Percentiles rank a stretch among this genome's conserved stretches.
Evolutionary conservation across 23 tunicate genomes (phyloP).

Genomic region (Aplidium turbinatum): DNA sequence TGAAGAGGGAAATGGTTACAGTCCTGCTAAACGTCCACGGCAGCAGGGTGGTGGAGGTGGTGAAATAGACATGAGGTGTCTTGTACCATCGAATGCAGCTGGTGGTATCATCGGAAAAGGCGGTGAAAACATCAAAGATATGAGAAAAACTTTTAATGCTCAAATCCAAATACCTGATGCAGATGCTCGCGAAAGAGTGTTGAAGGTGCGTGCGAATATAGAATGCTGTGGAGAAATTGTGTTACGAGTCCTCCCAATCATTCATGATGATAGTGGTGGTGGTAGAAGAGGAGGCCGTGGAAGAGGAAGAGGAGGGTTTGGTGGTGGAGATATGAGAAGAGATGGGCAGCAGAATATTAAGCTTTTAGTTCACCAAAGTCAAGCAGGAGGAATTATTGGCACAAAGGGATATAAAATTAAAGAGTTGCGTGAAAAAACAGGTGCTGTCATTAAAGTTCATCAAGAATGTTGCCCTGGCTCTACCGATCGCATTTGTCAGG

Average conservation of each 20-base stretch:
- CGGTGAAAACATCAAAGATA: constrained; percentile 77
- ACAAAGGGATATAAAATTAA: constrained; percentile 80
- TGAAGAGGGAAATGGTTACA: constrained; percentile 34
- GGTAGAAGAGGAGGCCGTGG: constrained; percentile 22
- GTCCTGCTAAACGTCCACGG: constrained; percentile 51
- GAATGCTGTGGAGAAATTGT: constrained; percentile 88
- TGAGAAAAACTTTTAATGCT: constrained; percentile 78
- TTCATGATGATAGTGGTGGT: constrained; percentile 34
- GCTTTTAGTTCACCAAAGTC: constrained; percentile 83
- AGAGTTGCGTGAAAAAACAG: constrained; percentile 86
- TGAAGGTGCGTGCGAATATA: constrained; percentile 62
- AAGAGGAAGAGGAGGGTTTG: constrained; percentile 2
- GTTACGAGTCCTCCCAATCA: constrained; percentile 58
- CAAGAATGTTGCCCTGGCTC: constrained; percentile 78
- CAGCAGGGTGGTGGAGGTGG: too few relatives aligned
- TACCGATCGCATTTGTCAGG: constrained; percentile 75
- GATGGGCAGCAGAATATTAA: constrained; percentile 35
- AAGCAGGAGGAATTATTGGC: constrained; percentile 92
- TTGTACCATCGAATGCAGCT: constrained; percentile 72
- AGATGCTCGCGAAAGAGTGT: constrained; percentile 66
- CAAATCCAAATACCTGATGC: constrained; percentile 88
- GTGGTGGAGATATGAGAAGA: not conserved
- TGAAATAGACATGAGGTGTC: constrained; percentile 64
- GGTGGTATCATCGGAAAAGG: constrained; percentile 92
- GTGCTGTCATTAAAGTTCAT: constrained; percentile 85